phyloP scores from a whole-genome alignment of 2,113 vertebrate genomes.

The Podilymbus podiceps region DNA sequence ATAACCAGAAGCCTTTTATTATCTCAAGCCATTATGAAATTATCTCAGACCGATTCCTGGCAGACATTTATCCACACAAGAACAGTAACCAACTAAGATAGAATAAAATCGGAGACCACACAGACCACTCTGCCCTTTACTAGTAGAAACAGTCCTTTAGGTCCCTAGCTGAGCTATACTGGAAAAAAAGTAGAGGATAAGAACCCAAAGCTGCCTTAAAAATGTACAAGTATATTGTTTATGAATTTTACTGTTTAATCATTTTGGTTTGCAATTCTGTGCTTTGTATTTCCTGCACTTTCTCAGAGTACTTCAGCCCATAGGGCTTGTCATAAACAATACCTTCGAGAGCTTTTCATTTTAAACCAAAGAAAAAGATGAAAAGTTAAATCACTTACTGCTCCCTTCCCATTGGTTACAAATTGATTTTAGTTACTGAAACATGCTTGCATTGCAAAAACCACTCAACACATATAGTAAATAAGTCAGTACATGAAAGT shows the following conservation, averaged over 20 bases:
- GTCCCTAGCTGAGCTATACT: neutral
- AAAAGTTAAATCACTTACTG: conserved; percentile 40
- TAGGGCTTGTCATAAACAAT: conserved; percentile 22
- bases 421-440: conserved; percentile 57
- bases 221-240: neutral
- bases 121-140: neutral
- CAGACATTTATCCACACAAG: neutral
- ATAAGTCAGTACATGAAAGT: conserved; percentile 14
- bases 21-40: neutral
- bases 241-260: conserved; percentile 23
- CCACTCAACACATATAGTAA: neutral
- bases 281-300: neutral
- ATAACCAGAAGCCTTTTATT: conserved; percentile 7
- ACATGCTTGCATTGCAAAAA: conserved; percentile 49
- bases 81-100: neutral
- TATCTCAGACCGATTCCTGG: neutral
- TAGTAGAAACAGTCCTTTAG: neutral
- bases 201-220: neutral
- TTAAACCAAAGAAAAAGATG: neutral
- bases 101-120: neutral
- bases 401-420: conserved; percentile 31
- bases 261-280: neutral
- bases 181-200: neutral
- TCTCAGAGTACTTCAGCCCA: neutral
- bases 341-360: conserved; percentile 27